phyloP scores from a whole-genome alignment of 2,797 vertebrate genomes.

The Zalophus californianus region DNA sequence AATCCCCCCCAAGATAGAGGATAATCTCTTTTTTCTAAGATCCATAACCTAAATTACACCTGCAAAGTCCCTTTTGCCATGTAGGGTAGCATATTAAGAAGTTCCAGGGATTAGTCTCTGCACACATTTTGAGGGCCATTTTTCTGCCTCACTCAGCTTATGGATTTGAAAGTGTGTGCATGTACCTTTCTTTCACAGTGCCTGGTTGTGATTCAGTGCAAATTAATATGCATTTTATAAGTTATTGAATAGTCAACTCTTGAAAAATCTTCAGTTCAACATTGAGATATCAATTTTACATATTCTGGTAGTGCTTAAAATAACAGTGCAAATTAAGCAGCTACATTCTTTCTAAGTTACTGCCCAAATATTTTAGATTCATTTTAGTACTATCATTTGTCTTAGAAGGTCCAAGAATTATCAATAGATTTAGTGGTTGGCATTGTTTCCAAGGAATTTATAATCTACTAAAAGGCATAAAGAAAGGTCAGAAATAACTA shows the following conservation, averaged over 20 bases:
- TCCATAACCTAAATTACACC: neutral
- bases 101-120: neutral
- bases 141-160: neutral
- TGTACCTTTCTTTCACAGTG: neutral
- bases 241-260: neutral
- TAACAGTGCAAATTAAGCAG: slow-evolving; percentile 54
- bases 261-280: slow-evolving; percentile 12
- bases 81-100: neutral
- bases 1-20: neutral
- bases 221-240: slow-evolving; percentile 15
- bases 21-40: neutral
- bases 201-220: neutral
- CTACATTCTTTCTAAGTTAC: slow-evolving; percentile 47
- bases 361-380: slow-evolving; percentile 63
- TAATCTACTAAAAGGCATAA: slow-evolving; percentile 64
- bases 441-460: slow-evolving; percentile 68
- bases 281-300: slow-evolving; percentile 32
- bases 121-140: neutral
- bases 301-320: slow-evolving; percentile 47
- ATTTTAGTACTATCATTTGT: slow-evolving; percentile 57
- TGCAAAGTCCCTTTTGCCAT: neutral
- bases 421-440: slow-evolving; percentile 66
- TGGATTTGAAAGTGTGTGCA: neutral
- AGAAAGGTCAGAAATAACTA: slow-evolving; percentile 68
- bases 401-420: slow-evolving; percentile 63